Percentiles rank a stretch among this genome's conserved stretches.
phyloP scores from a whole-genome alignment of 2,113 vertebrate species.

The Mionectes macconnelli region DNA sequence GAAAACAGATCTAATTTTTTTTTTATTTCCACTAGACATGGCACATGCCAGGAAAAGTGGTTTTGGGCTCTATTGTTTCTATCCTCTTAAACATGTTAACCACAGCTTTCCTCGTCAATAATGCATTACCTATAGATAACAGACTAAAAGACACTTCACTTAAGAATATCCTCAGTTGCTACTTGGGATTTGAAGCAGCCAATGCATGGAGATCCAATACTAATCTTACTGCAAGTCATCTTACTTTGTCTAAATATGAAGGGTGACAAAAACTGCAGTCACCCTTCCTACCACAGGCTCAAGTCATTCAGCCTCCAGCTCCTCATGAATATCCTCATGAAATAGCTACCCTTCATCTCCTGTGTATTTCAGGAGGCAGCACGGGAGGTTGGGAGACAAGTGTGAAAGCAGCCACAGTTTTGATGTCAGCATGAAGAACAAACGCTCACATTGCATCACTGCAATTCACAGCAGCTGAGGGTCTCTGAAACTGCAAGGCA shows the following conservation, averaged over 20 bases:
- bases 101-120: not conserved
- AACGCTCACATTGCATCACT: not conserved
- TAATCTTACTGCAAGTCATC: not conserved
- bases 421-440: not conserved
- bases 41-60: not conserved
- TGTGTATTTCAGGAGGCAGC: not conserved
- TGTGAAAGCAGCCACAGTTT: not conserved
- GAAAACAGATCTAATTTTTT: not conserved
- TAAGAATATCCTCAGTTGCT: not conserved
- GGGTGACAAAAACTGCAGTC: not conserved
- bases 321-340: not conserved
- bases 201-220: not conserved
- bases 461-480: not conserved
- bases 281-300: not conserved
- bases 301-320: not conserved
- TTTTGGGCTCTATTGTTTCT: not conserved
- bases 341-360: not conserved
- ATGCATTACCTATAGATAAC: not conserved
- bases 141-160: not conserved
- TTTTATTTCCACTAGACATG: not conserved
- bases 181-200: not conserved
- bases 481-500: not conserved
- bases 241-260: not conserved
- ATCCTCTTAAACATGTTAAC: not conserved
- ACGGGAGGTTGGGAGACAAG: not conserved